Conservation (phyloP, 2,113 vertebrate species). For the Zapus hudsonius region DNA sequence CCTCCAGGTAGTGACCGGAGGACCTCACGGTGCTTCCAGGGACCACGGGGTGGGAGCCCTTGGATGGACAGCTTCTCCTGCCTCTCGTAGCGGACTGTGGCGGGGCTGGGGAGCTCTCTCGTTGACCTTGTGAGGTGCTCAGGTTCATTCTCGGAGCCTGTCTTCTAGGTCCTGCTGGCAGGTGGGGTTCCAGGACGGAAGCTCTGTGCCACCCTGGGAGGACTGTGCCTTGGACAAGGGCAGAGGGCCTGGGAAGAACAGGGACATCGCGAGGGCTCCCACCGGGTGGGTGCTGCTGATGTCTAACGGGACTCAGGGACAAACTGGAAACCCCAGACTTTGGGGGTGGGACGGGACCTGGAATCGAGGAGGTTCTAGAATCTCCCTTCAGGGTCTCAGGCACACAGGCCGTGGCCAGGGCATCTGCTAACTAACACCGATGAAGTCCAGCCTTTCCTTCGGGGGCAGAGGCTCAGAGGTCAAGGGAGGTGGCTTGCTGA, state of each 20-base stretch:
- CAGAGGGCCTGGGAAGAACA: neutral
- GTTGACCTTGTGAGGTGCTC: neutral
- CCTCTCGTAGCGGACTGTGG: too few relatives aligned
- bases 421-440: neutral
- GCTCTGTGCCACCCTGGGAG: neutral
- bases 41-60: neutral
- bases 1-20: neutral
- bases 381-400: neutral
- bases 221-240: too few relatives aligned
- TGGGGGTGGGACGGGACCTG: rapidly evolving
- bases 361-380: neutral
- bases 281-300: rapidly evolving
- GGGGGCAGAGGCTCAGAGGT: rapidly evolving
- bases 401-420: neutral
- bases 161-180: neutral
- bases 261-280: rapidly evolving
- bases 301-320: neutral
- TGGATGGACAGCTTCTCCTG: neutral
- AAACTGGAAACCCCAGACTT: neutral
- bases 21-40: neutral
- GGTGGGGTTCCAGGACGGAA: neutral
- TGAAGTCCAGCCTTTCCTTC: neutral
- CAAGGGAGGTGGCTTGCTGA: neutral
- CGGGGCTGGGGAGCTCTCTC: rapidly evolving
- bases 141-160: neutral